phyloP scores from a whole-genome alignment of 2,888 invertebrate genomes.

The Podotricha telesiphe region DNA sequence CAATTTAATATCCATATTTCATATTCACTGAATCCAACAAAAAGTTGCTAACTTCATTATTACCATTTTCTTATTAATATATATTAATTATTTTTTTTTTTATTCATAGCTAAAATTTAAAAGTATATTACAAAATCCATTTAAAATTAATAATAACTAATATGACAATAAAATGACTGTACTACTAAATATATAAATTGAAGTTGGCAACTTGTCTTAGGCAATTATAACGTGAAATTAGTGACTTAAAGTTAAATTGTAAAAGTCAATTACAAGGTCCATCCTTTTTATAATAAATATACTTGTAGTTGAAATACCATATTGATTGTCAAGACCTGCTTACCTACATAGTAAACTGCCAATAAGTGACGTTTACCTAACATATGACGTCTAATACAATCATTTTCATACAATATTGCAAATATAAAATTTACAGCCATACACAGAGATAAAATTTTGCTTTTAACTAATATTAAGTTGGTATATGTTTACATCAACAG shows the following conservation, averaged over 20 bases:
- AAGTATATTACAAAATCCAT: background rate
- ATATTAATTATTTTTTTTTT: no score
- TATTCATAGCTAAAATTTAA: background rate
- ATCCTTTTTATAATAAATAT: conserved; percentile 39
- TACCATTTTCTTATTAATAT: background rate
- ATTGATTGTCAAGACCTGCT: background rate
- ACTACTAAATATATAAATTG: conserved; percentile 2
- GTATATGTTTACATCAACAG: background rate
- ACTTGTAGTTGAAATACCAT: conserved; percentile 6
- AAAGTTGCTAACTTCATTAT: conserved; percentile 3
- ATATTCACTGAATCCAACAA: background rate
- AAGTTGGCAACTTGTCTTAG: conserved; percentile 6
- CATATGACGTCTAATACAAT: background rate
- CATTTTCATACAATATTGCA: background rate
- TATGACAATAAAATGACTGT: conserved; percentile 17
- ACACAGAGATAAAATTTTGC: background rate
- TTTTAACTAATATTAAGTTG: background rate
- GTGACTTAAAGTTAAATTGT: background rate
- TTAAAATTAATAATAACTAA: background rate
- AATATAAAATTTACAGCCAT: no score
- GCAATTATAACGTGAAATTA: background rate
- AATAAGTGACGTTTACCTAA: background rate
- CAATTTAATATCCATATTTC: background rate
- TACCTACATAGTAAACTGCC: background rate
- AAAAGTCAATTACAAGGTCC: conserved; percentile 48